A percentile compares a stretch with the other conserved stretches of the same genome.
Evolutionary conservation across 2,113 vertebrate species (phyloP).

Genomic region (Poicephalus meyeri): DNA sequence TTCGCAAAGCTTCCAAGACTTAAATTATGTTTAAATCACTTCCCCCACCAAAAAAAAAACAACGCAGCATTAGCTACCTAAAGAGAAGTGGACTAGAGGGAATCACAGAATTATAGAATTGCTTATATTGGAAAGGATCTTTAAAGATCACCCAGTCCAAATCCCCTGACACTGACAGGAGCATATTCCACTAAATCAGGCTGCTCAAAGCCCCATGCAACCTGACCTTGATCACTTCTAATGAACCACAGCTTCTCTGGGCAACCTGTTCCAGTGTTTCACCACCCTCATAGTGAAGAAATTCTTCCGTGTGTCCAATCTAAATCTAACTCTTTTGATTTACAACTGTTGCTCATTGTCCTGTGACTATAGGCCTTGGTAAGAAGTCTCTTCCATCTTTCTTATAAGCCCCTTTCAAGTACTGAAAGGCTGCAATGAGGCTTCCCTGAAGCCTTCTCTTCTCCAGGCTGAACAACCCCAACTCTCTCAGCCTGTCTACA

Average conservation of each 20-base stretch:
- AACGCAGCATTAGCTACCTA: background rate
- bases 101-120: background rate
- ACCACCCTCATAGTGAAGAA: background rate
- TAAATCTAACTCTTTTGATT: background rate
- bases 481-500: background rate
- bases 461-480: background rate
- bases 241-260: background rate
- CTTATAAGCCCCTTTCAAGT: background rate
- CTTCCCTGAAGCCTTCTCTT: background rate
- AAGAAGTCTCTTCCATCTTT: background rate
- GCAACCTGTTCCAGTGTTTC: background rate
- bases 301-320: background rate
- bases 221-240: background rate
- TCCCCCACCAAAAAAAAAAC: background rate
- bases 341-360: background rate
- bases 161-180: accelerated
- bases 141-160: background rate
- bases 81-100: background rate
- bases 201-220: background rate
- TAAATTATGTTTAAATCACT: background rate
- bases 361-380: background rate
- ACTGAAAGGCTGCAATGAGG: background rate
- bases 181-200: background rate
- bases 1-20: background rate
- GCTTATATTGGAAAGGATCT: background rate